These are phyloP conservation scores for Temnopleurus reevesii DNA, from an alignment of 53 echinoderm and acorn worm genomes.

Conservation along the genomic window DNA sequence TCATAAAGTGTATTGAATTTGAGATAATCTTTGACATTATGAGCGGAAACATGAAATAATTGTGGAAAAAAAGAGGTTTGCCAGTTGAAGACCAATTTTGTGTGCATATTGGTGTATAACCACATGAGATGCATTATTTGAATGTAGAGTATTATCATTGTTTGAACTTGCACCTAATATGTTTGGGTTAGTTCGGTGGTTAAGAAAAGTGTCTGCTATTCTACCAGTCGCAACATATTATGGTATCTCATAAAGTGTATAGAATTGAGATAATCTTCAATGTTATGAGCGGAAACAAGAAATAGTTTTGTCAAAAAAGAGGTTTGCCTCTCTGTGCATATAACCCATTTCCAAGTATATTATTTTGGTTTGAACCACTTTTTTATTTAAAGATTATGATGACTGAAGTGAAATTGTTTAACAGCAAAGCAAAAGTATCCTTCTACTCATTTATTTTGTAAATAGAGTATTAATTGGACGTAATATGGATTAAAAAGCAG, in stretches of 20 bases:
- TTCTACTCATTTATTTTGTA: too few relatives aligned
- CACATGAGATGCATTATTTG: neutral
- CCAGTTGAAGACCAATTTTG: neutral
- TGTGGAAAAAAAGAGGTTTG: neutral
- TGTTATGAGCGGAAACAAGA: neutral
- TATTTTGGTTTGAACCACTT: too few relatives aligned
- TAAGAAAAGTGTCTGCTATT: neutral
- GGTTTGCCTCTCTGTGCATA: too few relatives aligned
- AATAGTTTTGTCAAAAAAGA: neutral
- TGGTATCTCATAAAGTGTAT: neutral
- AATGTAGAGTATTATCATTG: constrained; percentile 13
- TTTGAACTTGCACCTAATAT: neutral
- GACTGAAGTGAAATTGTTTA: too few relatives aligned
- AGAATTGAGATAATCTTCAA: neutral
- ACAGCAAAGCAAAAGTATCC: too few relatives aligned
- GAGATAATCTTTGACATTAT: neutral
- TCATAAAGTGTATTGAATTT: neutral
- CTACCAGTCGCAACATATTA: constrained; percentile 1
- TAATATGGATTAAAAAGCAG: too few relatives aligned
- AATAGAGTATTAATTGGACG: too few relatives aligned
- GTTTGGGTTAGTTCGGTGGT: neutral
- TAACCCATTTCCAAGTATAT: too few relatives aligned
- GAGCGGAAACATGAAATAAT: neutral
- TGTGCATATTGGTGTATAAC: neutral
- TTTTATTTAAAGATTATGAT: too few relatives aligned